A percentile compares a stretch with the other conserved stretches of the same genome.
These are phyloP conservation scores for Cheilosia grossa DNA, from an alignment of 2,888 invertebrate species.

Conservation along the genomic window DNA sequence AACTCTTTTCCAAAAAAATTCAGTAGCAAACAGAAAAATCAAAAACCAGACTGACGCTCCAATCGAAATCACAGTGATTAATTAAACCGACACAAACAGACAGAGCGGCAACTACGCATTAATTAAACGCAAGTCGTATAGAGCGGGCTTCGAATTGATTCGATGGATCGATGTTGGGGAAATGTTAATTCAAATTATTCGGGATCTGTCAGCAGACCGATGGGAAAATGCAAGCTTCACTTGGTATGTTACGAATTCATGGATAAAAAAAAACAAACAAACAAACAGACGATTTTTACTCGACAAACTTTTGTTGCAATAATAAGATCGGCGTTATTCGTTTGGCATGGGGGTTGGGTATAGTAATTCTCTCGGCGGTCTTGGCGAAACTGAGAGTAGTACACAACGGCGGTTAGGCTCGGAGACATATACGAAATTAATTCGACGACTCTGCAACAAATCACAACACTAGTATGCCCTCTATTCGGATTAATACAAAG, in stretches of 20 bases:
- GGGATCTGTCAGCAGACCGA: slow-evolving; percentile 4
- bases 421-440: slow-evolving; percentile 65
- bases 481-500: slow-evolving; percentile 71
- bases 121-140: slow-evolving; percentile 36
- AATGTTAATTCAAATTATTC: slow-evolving; percentile 6
- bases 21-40: slow-evolving; percentile 22
- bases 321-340: slow-evolving; percentile 27
- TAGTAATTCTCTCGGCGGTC: slow-evolving; percentile 69
- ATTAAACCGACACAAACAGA: slow-evolving; percentile 40
- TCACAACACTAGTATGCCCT: slow-evolving; percentile 71
- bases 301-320: slow-evolving; percentile 7
- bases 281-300: slow-evolving; percentile 4
- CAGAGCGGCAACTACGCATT: slow-evolving; percentile 28
- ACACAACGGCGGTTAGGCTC: slow-evolving; percentile 49
- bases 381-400: slow-evolving; percentile 72
- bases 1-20: slow-evolving; percentile 35
- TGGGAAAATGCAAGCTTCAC: not conserved
- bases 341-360: slow-evolving; percentile 7
- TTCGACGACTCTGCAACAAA: slow-evolving; percentile 69
- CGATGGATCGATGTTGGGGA: slow-evolving; percentile 11
- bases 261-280: not conserved
- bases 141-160: slow-evolving; percentile 19
- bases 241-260: not conserved
- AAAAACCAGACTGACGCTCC: slow-evolving; percentile 32
- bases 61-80: slow-evolving; percentile 54